Percentiles rank a stretch among this genome's conserved stretches.
phyloP scores from a whole-genome alignment of 2,797 vertebrate species.

The Bucorvus abyssinicus region DNA sequence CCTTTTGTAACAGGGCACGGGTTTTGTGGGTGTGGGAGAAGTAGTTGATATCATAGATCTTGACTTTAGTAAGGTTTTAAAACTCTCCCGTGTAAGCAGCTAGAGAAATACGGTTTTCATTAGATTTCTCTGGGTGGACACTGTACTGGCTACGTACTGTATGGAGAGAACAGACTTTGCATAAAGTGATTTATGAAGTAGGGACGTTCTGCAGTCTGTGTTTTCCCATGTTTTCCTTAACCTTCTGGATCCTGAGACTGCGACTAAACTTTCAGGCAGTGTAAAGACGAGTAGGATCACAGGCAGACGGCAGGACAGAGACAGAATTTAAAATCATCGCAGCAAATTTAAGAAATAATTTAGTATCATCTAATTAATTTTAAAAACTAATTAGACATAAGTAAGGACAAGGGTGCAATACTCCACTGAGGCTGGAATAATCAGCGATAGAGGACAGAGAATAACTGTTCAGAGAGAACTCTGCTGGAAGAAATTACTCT shows the following conservation, averaged over 20 bases:
- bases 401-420: neutral
- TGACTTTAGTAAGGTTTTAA: neutral
- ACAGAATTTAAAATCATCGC: neutral
- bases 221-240: neutral
- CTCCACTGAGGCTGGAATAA: neutral
- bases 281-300: neutral
- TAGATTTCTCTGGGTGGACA: neutral
- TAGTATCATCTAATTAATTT: neutral
- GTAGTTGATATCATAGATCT: neutral
- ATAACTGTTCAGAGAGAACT: neutral
- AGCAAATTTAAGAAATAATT: neutral
- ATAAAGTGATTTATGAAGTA: neutral
- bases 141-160: neutral
- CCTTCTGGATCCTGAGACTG: neutral
- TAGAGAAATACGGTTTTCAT: neutral
- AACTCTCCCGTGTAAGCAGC: neutral
- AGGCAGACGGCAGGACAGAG: neutral
- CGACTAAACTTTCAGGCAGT: neutral
- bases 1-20: neutral
- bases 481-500: neutral
- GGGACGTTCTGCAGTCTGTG: neutral
- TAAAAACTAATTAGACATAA: neutral
- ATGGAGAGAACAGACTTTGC: neutral
- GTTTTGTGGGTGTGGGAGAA: neutral
- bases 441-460: neutral